Evolutionary conservation across 1,140 invertebrate species (phyloP).

Genomic region (Eurosta solidaginis): DNA sequence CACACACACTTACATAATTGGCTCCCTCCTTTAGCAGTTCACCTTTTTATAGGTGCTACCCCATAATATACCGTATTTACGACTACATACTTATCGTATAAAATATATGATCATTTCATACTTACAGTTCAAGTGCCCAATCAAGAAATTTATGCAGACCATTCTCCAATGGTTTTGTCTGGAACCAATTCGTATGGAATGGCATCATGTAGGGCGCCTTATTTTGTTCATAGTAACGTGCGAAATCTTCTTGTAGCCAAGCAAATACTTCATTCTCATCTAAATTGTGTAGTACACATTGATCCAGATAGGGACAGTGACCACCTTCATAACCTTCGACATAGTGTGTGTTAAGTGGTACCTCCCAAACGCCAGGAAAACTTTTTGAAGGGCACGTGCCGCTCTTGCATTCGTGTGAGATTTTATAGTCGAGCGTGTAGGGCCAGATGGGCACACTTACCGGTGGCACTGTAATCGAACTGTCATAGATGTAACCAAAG

Average conservation of each 20-base stretch:
- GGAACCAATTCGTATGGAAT: constrained; percentile 95
- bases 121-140: constrained; percentile 77
- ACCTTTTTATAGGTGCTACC: no score
- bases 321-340: constrained; percentile 88
- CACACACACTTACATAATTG: no score
- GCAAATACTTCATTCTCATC: constrained; percentile 85
- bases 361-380: constrained; percentile 91
- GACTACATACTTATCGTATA: background rate
- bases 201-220: constrained; percentile 92
- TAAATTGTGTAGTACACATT: constrained; percentile 89
- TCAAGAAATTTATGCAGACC: constrained; percentile 87
- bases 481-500: constrained; percentile 91
- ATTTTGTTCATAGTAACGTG: constrained; percentile 83
- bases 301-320: constrained; percentile 90
- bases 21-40: no score
- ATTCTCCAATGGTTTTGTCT: constrained; percentile 81
- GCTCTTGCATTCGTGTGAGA: constrained; percentile 89
- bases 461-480: constrained; percentile 85
- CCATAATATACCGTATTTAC: no score
- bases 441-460: constrained; percentile 87
- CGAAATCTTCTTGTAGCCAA: constrained; percentile 91
- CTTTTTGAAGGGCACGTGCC: constrained; percentile 88
- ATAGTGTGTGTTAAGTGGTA: constrained; percentile 91
- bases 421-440: constrained; percentile 90
- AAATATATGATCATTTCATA: constrained; percentile 40